Percentiles rank a stretch among this genome's conserved stretches.
Conservation (phyloP, 2,797 vertebrate species). For the Calcarius lapponicus region DNA sequence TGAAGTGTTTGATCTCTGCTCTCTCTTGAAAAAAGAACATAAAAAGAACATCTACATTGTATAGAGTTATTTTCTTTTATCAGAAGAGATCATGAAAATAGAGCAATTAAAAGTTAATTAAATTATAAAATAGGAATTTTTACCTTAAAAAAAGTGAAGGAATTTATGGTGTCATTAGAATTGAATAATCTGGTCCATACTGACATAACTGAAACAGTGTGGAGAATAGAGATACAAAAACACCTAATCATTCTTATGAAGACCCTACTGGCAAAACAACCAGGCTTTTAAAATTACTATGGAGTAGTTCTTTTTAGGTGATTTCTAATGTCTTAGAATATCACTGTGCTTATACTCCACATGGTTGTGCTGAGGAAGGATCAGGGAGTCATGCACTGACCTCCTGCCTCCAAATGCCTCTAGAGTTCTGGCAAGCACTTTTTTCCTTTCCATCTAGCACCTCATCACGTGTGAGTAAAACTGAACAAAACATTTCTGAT, state of each 20-base stretch:
- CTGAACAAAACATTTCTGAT: background rate
- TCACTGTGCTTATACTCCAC: background rate
- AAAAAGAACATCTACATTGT: background rate
- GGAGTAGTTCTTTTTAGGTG: background rate
- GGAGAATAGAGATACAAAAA: background rate
- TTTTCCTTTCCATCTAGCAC: background rate
- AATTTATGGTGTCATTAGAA: background rate
- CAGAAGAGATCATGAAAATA: background rate
- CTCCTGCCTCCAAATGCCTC: background rate
- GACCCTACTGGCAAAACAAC: background rate
- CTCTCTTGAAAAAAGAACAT: background rate
- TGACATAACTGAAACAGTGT: background rate
- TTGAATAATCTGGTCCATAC: background rate
- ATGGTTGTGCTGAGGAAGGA: background rate
- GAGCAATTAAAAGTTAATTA: background rate
- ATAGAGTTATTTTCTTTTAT: background rate
- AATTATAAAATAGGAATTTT: background rate
- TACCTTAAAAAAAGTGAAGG: background rate
- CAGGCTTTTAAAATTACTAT: background rate
- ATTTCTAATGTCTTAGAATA: background rate
- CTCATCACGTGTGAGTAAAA: background rate
- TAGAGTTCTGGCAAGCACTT: background rate
- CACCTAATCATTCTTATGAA: background rate
- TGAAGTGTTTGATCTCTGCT: background rate
- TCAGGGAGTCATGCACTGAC: accelerated